Base-by-base conservation (phyloP, 2,797 vertebrate genomes). In the Hipposideros larvatus region DNA sequence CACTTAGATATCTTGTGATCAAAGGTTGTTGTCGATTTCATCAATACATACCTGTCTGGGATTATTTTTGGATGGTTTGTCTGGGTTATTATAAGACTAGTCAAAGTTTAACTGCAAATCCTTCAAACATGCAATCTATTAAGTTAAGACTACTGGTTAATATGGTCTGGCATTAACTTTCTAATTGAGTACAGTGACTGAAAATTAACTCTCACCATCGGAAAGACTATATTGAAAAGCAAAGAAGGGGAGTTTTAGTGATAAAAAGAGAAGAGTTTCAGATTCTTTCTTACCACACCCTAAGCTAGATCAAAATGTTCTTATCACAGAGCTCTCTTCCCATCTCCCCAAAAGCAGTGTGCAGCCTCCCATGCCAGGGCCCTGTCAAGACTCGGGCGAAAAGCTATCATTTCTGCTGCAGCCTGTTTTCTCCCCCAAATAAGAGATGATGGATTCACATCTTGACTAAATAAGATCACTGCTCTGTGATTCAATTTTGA, bases 41-140 rank as follows among this genome's bases (percentile, higher is more conserved):
- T 43, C 65, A 31, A 0, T 85, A 59, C n/a, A 43, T 73, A 77
- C 66, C 73, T 43, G 41, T 68, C 84, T 91, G 70, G 78, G 66
- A 77, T 94, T 84, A 83, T 84, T 65, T 14, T 74, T 0, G 1
- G 65, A 43, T 43, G 26, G n/a, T 46, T 87, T 74, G 66, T 87
- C 71, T 92, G 31, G 11, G 15, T 95, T 75, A 22, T 75, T 78
- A 21, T 37, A 91, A 94, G 51, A 83, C 85, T 57, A 71, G 96
- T 96, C 95, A 97, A 88, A 95, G 48, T 97, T 96, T 96, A 97
- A 97, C 92, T 85, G 37, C 37, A 86, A 92, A 82, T 51, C 43
- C 77, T 93, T 90, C 79, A 88, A 59, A 92, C 2, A 61, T 53
- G 22, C 16, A 53, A 0, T 84, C 78, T 87, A 53, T 70, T 84